Evolutionary conservation across 2,888 invertebrate species (phyloP).

Genomic region (Melanostoma scalare): DNA sequence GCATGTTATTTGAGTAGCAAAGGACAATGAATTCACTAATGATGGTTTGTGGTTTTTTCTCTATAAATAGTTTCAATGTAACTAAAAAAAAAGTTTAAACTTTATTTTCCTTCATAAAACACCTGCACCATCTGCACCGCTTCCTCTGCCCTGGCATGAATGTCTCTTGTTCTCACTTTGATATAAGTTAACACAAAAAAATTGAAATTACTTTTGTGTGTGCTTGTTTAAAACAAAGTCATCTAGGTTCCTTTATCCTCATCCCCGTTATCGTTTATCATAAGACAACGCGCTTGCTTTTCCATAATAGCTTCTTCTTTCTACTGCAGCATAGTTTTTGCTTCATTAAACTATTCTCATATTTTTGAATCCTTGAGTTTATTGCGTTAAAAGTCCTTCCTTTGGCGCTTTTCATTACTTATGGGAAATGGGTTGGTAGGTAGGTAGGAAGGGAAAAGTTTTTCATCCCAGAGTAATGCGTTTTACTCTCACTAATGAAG

Average conservation of each 20-base stretch:
- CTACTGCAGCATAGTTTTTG: conserved; percentile 49
- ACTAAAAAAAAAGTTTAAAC: background rate
- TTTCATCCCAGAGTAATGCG: background rate
- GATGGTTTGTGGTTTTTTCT: no score
- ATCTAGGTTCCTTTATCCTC: background rate
- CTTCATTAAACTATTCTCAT: conserved; percentile 59
- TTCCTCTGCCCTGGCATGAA: no score
- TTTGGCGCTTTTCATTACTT: conserved; percentile 42
- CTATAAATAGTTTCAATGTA: no score
- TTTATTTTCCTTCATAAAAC: background rate
- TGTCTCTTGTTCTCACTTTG: no score
- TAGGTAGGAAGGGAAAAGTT: background rate
- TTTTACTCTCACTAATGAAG: background rate
- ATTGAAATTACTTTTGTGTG: no score
- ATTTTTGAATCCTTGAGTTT: conserved; percentile 43
- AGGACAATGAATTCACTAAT: no score
- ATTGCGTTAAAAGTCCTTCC: conserved; percentile 45
- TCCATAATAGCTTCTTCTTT: conserved; percentile 42
- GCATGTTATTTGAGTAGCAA: no score
- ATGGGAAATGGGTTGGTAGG: background rate
- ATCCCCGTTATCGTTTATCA: conserved; percentile 31
- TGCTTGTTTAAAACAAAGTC: background rate
- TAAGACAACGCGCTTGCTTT: conserved; percentile 32
- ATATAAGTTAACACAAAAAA: no score
- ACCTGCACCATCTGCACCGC: background rate